phyloP scores from a whole-genome alignment of 2,113 vertebrate species.

The Neomonachus schauinslandi region DNA sequence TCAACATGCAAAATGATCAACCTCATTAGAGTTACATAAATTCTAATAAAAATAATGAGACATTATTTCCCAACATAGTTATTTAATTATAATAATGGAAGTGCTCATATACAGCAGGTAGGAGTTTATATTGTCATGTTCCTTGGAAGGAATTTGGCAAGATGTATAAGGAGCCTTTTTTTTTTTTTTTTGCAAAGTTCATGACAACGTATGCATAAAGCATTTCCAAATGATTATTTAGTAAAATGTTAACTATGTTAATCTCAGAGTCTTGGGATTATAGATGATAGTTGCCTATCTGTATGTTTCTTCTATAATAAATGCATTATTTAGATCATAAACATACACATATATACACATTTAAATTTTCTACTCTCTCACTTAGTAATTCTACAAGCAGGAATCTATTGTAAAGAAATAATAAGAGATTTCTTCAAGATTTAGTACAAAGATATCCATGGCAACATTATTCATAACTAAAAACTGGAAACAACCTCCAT shows the following conservation, averaged over 20 bases:
- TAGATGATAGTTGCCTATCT: not conserved
- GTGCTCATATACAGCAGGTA: not conserved
- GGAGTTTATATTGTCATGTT: not conserved
- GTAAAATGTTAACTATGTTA: not conserved
- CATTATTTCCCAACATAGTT: constrained; percentile 12
- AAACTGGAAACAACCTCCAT: constrained; percentile 53
- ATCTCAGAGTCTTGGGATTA: not conserved
- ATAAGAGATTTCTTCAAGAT: constrained; percentile 53
- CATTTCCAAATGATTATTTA: not conserved
- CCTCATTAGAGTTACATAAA: not conserved
- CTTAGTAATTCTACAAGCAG: constrained; percentile 1
- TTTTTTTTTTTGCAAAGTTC: not conserved
- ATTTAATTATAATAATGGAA: constrained; percentile 41
- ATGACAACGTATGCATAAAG: constrained; percentile 12
- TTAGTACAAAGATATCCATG: constrained; percentile 64
- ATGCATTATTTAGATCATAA: not conserved
- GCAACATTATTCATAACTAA: constrained; percentile 67
- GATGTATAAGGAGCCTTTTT: not conserved
- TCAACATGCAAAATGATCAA: constrained; percentile 36
- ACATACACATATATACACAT: not conserved
- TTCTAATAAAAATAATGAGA: not conserved
- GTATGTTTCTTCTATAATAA: not conserved
- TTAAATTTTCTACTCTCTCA: constrained; percentile 37
- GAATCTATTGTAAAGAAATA: constrained; percentile 54
- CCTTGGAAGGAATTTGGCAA: constrained; percentile 14